Conservation (phyloP, 2,888 invertebrate species). For the Hemicrepidius hirtus region DNA sequence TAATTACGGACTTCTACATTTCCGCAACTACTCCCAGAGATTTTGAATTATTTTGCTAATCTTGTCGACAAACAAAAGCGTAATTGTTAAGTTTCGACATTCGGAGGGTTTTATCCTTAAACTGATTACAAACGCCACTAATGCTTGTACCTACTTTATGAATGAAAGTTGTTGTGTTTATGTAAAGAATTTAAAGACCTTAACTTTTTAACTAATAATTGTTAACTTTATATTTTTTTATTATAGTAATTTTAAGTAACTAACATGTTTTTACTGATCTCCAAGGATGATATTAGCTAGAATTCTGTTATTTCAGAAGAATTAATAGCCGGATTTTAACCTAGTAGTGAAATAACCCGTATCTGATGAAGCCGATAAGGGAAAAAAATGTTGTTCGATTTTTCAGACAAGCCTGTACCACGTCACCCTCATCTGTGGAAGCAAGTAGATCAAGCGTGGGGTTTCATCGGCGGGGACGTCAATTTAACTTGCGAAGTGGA, state of each 20-base stretch:
- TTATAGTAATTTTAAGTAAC: too few species aligned
- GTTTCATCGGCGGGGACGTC: constrained; percentile 74
- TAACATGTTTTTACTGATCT: too few species aligned
- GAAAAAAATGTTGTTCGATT: constrained; percentile 21
- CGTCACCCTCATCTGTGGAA: constrained; percentile 60
- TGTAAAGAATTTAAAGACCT: too few species aligned
- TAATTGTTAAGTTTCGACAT: constrained; percentile 44
- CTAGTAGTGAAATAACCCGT: constrained; percentile 5
- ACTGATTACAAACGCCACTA: not conserved
- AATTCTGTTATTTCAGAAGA: not conserved
- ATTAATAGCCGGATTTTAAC: not conserved
- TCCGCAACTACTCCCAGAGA: constrained; percentile 36
- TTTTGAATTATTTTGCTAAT: constrained; percentile 49
- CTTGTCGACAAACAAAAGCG: constrained; percentile 39
- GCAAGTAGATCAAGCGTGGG: constrained; percentile 69
- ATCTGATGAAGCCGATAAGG: constrained; percentile 7
- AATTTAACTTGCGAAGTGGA: constrained; percentile 87
- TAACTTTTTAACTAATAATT: too few species aligned
- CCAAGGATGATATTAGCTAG: too few species aligned
- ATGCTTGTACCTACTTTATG: not conserved
- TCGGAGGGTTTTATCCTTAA: constrained; percentile 15
- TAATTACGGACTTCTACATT: constrained; percentile 47
- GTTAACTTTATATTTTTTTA: too few species aligned
- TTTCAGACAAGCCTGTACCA: constrained; percentile 55
- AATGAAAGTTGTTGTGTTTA: not conserved